Evolutionary conservation across 1,140 invertebrate genomes (phyloP).

Genomic region (Delia radicum): DNA sequence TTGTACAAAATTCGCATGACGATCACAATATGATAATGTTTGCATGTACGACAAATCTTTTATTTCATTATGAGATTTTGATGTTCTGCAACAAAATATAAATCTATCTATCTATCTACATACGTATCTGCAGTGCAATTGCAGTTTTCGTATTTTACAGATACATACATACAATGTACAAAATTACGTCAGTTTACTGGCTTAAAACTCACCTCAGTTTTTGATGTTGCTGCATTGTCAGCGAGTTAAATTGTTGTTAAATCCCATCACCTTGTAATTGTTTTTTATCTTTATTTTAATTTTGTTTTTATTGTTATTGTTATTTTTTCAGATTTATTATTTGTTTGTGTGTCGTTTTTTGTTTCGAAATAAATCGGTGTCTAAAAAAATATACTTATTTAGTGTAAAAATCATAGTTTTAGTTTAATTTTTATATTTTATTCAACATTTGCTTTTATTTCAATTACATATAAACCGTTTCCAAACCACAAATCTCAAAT

Average conservation of each 20-base stretch:
- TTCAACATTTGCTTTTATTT: background rate
- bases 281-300: background rate
- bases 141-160: background rate
- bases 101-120: too few relatives aligned
- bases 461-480: background rate
- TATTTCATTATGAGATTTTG: background rate
- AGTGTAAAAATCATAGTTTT: background rate
- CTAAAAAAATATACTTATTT: background rate
- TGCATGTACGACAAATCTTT: background rate
- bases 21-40: background rate
- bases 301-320: background rate
- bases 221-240: background rate
- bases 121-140: too few relatives aligned
- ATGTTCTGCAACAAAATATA: background rate
- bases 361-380: background rate
- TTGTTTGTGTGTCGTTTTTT: background rate
- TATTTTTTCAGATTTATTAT: background rate
- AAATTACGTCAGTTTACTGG: background rate
- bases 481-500: constrained; percentile 18
- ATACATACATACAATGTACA: background rate
- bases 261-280: constrained; percentile 1
- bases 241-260: background rate
- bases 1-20: background rate
- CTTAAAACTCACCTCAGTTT: background rate
- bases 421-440: background rate